These are phyloP conservation scores for Chrysodeixis includens DNA, from an alignment of 2,888 invertebrate species.

Conservation along the genomic window DNA sequence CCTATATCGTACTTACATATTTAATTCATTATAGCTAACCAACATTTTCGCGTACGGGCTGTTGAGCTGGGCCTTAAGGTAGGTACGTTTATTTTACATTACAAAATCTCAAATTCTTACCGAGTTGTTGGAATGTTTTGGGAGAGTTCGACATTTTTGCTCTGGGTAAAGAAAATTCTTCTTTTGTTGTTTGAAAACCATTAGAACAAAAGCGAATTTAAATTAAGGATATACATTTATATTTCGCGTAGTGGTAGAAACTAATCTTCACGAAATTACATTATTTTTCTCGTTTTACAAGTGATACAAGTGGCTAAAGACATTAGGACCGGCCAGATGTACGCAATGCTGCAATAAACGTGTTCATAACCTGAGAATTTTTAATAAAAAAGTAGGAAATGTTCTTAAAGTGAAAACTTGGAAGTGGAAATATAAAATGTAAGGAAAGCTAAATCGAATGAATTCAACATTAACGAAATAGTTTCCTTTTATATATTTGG, in stretches of 20 bases:
- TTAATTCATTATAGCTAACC: slow-evolving; percentile 40
- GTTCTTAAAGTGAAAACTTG: background rate
- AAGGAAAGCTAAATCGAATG: background rate
- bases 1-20: slow-evolving; percentile 25
- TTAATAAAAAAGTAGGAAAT: background rate
- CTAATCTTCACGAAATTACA: background rate
- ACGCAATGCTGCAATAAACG: background rate
- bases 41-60: slow-evolving; percentile 26
- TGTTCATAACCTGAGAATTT: background rate
- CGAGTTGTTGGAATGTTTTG: slow-evolving; percentile 72
- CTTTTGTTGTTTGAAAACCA: slow-evolving; percentile 67
- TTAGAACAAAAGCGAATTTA: slow-evolving; percentile 64
- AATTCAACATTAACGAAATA: background rate
- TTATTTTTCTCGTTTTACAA: background rate
- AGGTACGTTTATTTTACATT: slow-evolving; percentile 67
- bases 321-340: slow-evolving; percentile 1
- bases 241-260: slow-evolving; percentile 14
- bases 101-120: slow-evolving; percentile 74
- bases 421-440: background rate
- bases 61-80: slow-evolving; percentile 27
- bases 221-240: slow-evolving; percentile 43
- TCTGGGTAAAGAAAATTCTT: slow-evolving; percentile 70
- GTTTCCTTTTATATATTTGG: background rate
- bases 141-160: slow-evolving; percentile 73
- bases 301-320: background rate